Percentiles rank a stretch among this genome's conserved stretches.
These are phyloP conservation scores for Petrophora chlorosata DNA, from an alignment of 2,888 invertebrate species.

Conservation along the genomic window DNA sequence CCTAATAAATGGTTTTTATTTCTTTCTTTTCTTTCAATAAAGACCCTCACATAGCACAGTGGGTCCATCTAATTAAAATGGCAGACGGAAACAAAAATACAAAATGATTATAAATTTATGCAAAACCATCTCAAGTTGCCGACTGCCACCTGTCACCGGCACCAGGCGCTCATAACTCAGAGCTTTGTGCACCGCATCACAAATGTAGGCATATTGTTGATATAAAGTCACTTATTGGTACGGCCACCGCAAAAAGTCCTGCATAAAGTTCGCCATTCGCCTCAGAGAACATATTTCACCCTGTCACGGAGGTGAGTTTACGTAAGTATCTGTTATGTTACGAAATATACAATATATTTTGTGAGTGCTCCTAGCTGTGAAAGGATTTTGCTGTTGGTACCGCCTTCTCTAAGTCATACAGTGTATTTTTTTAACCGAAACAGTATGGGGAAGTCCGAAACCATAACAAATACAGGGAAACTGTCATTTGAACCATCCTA, in stretches of 20 bases:
- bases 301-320: slow-evolving; percentile 6
- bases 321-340: slow-evolving; percentile 10
- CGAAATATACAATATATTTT: slow-evolving; percentile 1
- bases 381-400: no score
- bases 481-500: no score
- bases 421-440: no score
- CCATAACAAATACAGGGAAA: no score
- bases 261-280: slow-evolving; percentile 10
- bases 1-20: no score
- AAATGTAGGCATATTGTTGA: slow-evolving; percentile 30
- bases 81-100: no score
- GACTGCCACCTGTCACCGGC: slow-evolving; percentile 49
- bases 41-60: no score
- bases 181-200: slow-evolving; percentile 48
- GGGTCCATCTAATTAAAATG: no score
- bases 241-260: slow-evolving; percentile 10
- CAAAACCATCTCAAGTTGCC: slow-evolving; percentile 3
- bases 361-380: neutral
- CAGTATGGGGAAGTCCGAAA: no score
- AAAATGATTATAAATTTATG: no score
- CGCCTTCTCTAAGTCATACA: no score
- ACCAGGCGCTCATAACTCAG: slow-evolving; percentile 52
- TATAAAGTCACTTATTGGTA: slow-evolving; percentile 28
- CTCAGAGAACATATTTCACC: slow-evolving; percentile 11
- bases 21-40: no score